These are phyloP conservation scores for Gobiocypris rarus DNA, from an alignment of 2,113 vertebrate species.

Conservation along the genomic window DNA sequence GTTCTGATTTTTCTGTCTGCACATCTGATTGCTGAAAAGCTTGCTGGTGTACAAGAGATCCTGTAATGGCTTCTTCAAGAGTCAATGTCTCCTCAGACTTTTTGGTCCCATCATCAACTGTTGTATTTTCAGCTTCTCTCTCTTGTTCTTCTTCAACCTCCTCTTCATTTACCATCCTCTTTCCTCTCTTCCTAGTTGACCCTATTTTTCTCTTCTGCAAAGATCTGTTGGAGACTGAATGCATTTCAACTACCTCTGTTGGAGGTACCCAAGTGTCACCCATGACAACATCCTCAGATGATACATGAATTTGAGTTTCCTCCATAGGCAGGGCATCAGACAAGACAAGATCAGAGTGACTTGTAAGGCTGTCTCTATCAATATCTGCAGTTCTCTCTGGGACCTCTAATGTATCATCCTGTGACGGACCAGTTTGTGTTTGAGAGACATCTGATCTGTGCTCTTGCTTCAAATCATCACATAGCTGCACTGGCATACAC, in stretches of 20 bases:
- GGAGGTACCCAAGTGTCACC: background rate
- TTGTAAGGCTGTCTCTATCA: background rate
- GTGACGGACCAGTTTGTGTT: slow-evolving; percentile 7
- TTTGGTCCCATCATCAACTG: background rate
- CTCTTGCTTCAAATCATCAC: background rate
- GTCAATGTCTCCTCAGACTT: background rate
- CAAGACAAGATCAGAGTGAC: background rate
- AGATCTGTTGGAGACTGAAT: background rate
- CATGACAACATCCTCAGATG: background rate
- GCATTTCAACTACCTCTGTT: background rate
- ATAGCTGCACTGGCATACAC: background rate
- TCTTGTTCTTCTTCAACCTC: slow-evolving; percentile 6
- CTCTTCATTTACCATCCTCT: background rate
- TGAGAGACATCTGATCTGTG: background rate
- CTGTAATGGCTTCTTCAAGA: background rate
- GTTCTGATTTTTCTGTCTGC: background rate
- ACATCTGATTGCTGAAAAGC: background rate
- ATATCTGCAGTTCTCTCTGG: background rate
- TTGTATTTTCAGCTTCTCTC: slow-evolving; percentile 1
- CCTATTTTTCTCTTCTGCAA: slow-evolving; percentile 40
- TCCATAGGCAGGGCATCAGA: background rate
- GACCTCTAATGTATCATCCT: background rate
- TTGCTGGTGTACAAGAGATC: background rate
- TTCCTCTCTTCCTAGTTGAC: slow-evolving; percentile 35
- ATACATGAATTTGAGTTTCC: background rate